Percentiles rank a stretch among this genome's conserved stretches.
These are phyloP conservation scores for Eleutherodactylus coqui DNA, from an alignment of 2,797 vertebrate species.

Conservation along the genomic window DNA sequence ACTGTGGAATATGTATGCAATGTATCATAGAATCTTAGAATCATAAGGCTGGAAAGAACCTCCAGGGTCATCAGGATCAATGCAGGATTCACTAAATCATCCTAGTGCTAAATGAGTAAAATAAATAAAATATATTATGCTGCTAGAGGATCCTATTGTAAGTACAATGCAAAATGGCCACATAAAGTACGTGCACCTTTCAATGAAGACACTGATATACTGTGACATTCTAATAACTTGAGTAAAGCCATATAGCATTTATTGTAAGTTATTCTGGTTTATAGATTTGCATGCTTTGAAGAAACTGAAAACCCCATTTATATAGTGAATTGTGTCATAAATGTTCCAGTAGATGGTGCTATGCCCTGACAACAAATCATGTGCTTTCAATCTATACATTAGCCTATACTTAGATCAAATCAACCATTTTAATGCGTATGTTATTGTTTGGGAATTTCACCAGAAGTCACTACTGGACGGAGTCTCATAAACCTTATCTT, in stretches of 20 bases:
- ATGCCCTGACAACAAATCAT: constrained; percentile 49
- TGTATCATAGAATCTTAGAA: no score
- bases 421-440: constrained; percentile 1
- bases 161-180: no score
- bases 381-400: constrained; percentile 57
- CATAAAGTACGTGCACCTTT: no score
- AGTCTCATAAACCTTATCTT: background rate
- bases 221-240: background rate
- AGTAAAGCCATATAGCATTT: background rate
- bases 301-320: background rate
- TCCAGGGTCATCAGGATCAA: no score
- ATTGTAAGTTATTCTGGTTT: no score
- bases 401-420: background rate
- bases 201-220: no score
- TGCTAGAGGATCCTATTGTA: no score
- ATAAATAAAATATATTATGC: no score
- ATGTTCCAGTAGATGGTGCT: constrained; percentile 67
- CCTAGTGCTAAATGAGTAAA: no score
- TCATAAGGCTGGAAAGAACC: no score
- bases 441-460: background rate
- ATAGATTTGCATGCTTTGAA: background rate
- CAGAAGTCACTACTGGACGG: constrained; percentile 7
- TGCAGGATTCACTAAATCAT: no score
- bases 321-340: background rate
- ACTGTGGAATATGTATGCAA: no score